Conservation (phyloP, 2,888 invertebrate species). For the Andrena praecox region DNA sequence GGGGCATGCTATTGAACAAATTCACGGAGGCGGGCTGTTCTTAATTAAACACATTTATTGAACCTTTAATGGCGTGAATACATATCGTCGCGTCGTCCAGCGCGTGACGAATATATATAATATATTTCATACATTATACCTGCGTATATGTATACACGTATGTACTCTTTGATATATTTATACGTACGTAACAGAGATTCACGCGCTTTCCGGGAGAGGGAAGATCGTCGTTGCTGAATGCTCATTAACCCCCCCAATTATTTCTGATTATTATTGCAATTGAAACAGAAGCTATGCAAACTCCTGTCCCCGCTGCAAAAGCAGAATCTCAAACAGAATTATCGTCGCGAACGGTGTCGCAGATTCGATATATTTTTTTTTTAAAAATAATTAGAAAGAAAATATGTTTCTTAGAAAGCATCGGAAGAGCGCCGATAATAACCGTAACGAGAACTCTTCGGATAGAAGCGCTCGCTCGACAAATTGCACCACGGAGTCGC, state of each 20-base stretch:
- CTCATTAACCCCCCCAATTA: background rate
- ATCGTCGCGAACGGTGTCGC: too few species aligned
- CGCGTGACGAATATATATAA: slow-evolving; percentile 68
- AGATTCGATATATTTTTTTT: too few species aligned
- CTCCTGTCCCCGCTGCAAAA: too few species aligned
- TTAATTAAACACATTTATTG: slow-evolving; percentile 79
- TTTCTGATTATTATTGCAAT: too few species aligned
- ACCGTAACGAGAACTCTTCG: too few species aligned
- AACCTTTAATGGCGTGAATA: slow-evolving; percentile 65
- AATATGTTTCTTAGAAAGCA: too few species aligned
- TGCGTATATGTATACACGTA: slow-evolving; percentile 43
- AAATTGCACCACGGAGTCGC: too few species aligned
- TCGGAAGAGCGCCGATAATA: too few species aligned
- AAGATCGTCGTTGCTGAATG: slow-evolving; percentile 24
- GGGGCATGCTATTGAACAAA: background rate
- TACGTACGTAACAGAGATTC: slow-evolving; percentile 45
- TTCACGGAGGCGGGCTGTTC: slow-evolving; percentile 23
- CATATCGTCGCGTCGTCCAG: slow-evolving; percentile 72
- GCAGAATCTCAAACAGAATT: too few species aligned
- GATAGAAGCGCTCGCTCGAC: too few species aligned
- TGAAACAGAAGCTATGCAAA: too few species aligned
- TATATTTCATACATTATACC: slow-evolving; percentile 49
- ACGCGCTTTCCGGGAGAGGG: slow-evolving; percentile 21
- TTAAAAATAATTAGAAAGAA: too few species aligned
- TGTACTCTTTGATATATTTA: slow-evolving; percentile 47